A percentile compares a stretch with the other conserved stretches of the same genome.
Evolutionary conservation across 2,888 invertebrate genomes (phyloP).

Genomic region (Leptopterna dolabrata): DNA sequence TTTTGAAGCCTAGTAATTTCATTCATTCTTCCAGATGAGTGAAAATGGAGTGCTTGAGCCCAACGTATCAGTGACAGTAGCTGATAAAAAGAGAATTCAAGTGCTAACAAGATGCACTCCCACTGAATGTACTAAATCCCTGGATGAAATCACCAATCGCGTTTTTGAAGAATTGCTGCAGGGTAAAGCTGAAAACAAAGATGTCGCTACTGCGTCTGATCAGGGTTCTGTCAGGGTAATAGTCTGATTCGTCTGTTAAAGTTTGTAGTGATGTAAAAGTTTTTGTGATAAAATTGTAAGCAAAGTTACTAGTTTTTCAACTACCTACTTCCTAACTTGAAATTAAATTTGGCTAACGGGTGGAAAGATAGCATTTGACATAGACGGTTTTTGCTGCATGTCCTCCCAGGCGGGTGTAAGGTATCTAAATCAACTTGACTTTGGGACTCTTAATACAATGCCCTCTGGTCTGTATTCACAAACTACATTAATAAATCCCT

Average conservation of each 20-base stretch:
- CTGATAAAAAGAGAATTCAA: constrained; percentile 72
- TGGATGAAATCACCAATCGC: constrained; percentile 81
- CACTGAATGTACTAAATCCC: constrained; percentile 63
- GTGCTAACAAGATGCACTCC: constrained; percentile 68
- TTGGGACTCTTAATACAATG: too few species aligned
- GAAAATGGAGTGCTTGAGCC: constrained; percentile 69
- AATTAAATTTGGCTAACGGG: too few species aligned
- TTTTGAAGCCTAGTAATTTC: too few species aligned
- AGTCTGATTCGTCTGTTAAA: not conserved
- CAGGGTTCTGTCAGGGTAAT: constrained; percentile 72
- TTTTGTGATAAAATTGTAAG: not conserved
- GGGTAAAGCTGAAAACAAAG: constrained; percentile 70
- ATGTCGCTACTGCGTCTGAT: constrained; percentile 67
- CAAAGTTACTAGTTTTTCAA: too few species aligned
- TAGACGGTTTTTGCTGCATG: too few species aligned
- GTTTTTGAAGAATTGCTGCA: constrained; percentile 81
- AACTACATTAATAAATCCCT: too few species aligned
- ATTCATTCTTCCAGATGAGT: constrained; percentile 66
- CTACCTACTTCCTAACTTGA: too few species aligned
- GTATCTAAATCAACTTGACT: too few species aligned
- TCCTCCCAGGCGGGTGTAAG: too few species aligned
- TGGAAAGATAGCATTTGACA: too few species aligned
- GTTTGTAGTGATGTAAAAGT: not conserved
- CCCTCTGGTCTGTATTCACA: too few species aligned
- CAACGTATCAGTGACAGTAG: constrained; percentile 67